phyloP scores from a whole-genome alignment of 2,888 invertebrate genomes.

The Anorthoa munda region DNA sequence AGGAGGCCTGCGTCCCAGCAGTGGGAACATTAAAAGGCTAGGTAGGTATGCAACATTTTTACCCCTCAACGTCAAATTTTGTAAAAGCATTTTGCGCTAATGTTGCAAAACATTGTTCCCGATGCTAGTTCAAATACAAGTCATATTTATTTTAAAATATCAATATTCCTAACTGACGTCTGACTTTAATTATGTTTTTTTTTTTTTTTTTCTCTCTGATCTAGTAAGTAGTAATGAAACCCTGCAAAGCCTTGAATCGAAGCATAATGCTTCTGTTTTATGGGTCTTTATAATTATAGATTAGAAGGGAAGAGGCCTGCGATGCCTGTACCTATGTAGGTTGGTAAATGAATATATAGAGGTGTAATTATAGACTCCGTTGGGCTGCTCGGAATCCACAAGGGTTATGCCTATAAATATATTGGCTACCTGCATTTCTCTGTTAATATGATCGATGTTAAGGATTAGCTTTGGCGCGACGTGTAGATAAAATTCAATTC shows the following conservation, averaged over 20 bases:
- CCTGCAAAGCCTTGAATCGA: not conserved
- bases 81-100: no score
- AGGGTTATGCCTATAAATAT: conserved; percentile 60
- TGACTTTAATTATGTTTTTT: not conserved
- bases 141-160: not conserved
- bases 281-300: conserved; percentile 49
- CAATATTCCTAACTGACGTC: no score
- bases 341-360: conserved; percentile 24
- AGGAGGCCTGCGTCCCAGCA: no score
- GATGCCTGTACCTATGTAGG: conserved; percentile 10
- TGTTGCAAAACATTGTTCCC: no score
- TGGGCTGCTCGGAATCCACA: conserved; percentile 40
- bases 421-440: conserved; percentile 48
- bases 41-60: no score
- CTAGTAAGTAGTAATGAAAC: not conserved
- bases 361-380: conserved; percentile 57
- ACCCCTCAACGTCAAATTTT: no score
- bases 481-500: no score
- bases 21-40: no score
- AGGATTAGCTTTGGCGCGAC: conserved; percentile 14
- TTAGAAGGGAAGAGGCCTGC: conserved; percentile 29
- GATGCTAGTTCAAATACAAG: no score
- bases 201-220: not conserved
- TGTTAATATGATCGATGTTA: conserved; percentile 23
- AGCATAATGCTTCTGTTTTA: conserved; percentile 22